Base-by-base conservation (phyloP, 2,888 invertebrate genomes). In the Schizaphis graminum region DNA sequence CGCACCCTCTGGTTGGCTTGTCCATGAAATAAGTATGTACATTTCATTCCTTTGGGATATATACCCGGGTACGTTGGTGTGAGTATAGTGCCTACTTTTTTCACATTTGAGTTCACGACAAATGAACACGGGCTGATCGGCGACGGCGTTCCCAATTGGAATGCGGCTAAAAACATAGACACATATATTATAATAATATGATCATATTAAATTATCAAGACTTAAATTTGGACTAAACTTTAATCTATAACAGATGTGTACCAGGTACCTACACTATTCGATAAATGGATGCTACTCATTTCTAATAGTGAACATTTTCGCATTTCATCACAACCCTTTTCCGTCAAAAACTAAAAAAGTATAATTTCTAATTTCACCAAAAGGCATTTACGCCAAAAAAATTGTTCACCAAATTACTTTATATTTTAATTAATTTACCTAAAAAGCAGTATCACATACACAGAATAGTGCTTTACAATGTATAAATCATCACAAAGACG, bases 41-140 rank as follows among this genome's bases (percentile, higher is more conserved):
- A 99, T 95, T 97, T 97, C 96, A 99, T 97, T 96, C 99, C 98
- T 96, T 99, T 99, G 95, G 99, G 99, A 96, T 99, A 99, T 95
- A 99, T 98, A 95, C 99, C 99, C 95, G 99, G 99, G 97, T 99
- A 99, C 95, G 99, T 99, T 95, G 99, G 99, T 94, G 99, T 99
- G 95, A 99, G 97, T 95, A 99, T 97, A 95, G 97, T 97, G 93
- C 99, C 99, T 95, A 97, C 97, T 95, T 97, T 97, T 95, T 97
- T 97, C 94, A 96, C 96, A 95, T 97, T 97, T 95, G 97, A 97
- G 96, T 98, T 97, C 96, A 99, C 98, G 96, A 97, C 97, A 96
- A 98, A 98, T 96, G 98, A 98, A 97, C 99, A 99, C 95, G 98
- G 97, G 95, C 98, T 97, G 96, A 98, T 97, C 95, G 98, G 98